phyloP scores from a whole-genome alignment of 1,140 invertebrate genomes.

The Drosophila seguyi region DNA sequence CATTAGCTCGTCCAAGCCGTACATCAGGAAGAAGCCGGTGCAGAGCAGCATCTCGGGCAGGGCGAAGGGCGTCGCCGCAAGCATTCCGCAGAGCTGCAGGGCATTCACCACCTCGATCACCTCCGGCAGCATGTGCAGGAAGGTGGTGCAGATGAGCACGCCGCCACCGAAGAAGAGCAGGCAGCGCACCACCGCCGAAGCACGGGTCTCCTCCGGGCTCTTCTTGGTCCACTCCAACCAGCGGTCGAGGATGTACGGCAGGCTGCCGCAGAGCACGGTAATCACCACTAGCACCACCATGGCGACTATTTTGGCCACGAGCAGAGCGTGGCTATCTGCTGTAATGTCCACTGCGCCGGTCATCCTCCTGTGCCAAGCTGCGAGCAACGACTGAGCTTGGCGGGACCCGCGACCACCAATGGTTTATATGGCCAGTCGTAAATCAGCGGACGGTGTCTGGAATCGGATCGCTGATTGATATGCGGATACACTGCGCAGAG shows the following conservation, averaged over 20 bases:
- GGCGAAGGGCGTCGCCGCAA: conserved; percentile 87
- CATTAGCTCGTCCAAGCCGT: conserved; percentile 92
- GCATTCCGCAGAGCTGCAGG: conserved; percentile 86
- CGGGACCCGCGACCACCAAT: conserved; percentile 10
- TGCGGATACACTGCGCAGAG: conserved; percentile 26
- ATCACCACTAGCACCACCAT: conserved; percentile 89
- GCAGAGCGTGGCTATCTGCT: conserved; percentile 78
- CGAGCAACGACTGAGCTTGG: conserved; percentile 35
- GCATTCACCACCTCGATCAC: conserved; percentile 89
- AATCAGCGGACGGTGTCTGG: conserved; percentile 33
- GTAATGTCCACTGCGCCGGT: conserved; percentile 14
- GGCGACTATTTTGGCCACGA: conserved; percentile 89
- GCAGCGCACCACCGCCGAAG: conserved; percentile 86
- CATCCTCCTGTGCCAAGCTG: conserved; percentile 44
- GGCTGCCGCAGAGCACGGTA: conserved; percentile 89
- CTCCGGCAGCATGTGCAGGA: conserved; percentile 96
- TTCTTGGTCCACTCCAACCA: conserved; percentile 87
- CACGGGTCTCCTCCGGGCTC: conserved; percentile 85
- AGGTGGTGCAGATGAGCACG: conserved; percentile 95
- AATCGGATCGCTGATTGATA: conserved; percentile 62
- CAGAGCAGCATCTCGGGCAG: conserved; percentile 90
- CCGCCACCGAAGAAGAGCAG: conserved; percentile 95
- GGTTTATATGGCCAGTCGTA: conserved; percentile 43
- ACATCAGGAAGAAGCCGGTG: conserved; percentile 93
- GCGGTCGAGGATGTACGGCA: conserved; percentile 89